A percentile compares a stretch with the other conserved stretches of the same genome.
Evolutionary conservation across 2,888 invertebrate genomes (phyloP).

Genomic region (Syrphus vitripennis): DNA sequence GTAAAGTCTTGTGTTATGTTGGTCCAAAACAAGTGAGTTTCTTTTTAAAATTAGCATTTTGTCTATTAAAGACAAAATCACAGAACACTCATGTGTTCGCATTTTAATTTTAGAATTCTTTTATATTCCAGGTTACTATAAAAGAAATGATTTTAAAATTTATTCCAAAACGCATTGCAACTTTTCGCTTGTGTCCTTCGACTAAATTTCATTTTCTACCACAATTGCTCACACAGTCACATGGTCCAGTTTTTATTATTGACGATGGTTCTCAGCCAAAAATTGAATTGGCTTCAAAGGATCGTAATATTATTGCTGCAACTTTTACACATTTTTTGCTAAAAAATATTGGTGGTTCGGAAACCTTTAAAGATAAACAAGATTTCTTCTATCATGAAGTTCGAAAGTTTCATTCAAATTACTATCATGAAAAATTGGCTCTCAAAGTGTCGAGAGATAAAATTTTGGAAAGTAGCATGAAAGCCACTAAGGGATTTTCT

Average conservation of each 20-base stretch:
- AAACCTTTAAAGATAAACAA: slow-evolving; percentile 93
- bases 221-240: slow-evolving; percentile 80
- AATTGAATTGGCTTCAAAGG: slow-evolving; percentile 90
- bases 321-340: slow-evolving; percentile 95
- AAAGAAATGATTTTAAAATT: slow-evolving; percentile 96
- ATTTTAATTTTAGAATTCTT: slow-evolving; percentile 76
- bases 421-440: slow-evolving; percentile 92
- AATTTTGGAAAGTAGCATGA: slow-evolving; percentile 91
- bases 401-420: slow-evolving; percentile 92
- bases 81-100: slow-evolving; percentile 61
- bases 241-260: slow-evolving; percentile 87
- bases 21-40: slow-evolving; percentile 89
- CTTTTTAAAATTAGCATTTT: background rate
- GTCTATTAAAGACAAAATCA: background rate
- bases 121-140: slow-evolving; percentile 86
- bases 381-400: slow-evolving; percentile 92
- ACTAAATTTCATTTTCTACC: slow-evolving; percentile 90
- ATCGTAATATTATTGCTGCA: slow-evolving; percentile 95
- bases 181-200: slow-evolving; percentile 95
- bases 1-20: slow-evolving; percentile 94
- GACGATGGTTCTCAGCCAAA: slow-evolving; percentile 96
- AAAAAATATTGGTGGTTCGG: slow-evolving; percentile 97
- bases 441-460: slow-evolving; percentile 91
- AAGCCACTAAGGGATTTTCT: slow-evolving; percentile 91
- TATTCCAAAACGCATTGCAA: slow-evolving; percentile 94